Evolutionary conservation across 2,797 vertebrate genomes (phyloP).

Genomic region (Sebastes steindachneri): DNA sequence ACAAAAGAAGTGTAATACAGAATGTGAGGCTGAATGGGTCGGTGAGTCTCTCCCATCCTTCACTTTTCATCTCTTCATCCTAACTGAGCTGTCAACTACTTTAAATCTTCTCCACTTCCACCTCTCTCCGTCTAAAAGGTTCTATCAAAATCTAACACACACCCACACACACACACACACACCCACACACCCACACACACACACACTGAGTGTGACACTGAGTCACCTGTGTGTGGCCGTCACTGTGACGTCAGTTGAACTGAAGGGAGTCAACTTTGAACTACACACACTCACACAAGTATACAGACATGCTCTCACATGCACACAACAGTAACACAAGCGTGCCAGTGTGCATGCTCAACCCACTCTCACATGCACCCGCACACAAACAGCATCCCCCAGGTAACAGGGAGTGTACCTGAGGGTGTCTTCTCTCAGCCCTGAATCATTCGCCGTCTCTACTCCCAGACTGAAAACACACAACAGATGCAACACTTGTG

Average conservation of each 20-base stretch:
- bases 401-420: neutral
- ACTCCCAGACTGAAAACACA: conserved; percentile 27
- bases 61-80: conserved; percentile 7
- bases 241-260: conserved; percentile 10
- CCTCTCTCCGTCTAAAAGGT: conserved; percentile 4
- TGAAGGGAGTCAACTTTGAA: neutral
- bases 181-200: neutral
- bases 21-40: neutral
- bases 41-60: neutral
- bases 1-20: neutral
- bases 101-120: conserved; percentile 11
- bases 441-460: neutral
- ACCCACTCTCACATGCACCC: neutral
- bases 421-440: neutral
- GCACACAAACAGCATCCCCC: neutral
- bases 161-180: neutral
- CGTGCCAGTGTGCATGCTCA: neutral
- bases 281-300: neutral
- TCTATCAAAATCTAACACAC: neutral
- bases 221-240: conserved; percentile 26
- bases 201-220: conserved; percentile 1
- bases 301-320: neutral
- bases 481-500: conserved; percentile 20
- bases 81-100: conserved; percentile 13
- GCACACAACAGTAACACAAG: neutral